Evolutionary conservation across 2,797 vertebrate species (phyloP).

Genomic region (Lagorchestes hirsutus): DNA sequence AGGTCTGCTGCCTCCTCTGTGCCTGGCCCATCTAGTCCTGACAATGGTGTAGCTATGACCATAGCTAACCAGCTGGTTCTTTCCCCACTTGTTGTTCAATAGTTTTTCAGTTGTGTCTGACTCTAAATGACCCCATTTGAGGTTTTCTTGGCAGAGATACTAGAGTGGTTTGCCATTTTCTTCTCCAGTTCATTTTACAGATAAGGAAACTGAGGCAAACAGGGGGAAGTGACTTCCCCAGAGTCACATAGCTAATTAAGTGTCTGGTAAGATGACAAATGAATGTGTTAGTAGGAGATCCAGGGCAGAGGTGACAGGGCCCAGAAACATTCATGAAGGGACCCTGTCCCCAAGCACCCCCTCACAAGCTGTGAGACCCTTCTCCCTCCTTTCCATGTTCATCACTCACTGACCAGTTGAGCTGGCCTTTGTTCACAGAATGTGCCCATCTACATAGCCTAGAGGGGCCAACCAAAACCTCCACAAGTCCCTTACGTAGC

Average conservation of each 20-base stretch:
- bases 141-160: background rate
- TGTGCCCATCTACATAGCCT: background rate
- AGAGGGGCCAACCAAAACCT: background rate
- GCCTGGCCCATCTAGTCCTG: too few species aligned
- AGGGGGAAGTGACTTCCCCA: background rate
- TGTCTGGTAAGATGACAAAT: background rate
- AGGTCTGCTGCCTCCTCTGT: too few species aligned
- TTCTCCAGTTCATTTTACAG: background rate
- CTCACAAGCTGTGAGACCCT: background rate
- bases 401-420: background rate
- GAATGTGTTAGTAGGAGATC: background rate
- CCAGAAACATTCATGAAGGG: background rate
- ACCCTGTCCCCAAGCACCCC: too few species aligned
- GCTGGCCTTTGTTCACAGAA: background rate
- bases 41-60: background rate
- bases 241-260: background rate
- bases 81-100: background rate
- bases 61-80: background rate
- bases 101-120: background rate
- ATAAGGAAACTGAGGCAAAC: background rate
- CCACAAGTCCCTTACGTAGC: background rate
- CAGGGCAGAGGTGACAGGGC: background rate
- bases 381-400: too few species aligned
- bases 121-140: background rate
- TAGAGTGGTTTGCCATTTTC: background rate